phyloP scores from a whole-genome alignment of 2,797 vertebrate species.

The Heteromormyrus szaboi region DNA sequence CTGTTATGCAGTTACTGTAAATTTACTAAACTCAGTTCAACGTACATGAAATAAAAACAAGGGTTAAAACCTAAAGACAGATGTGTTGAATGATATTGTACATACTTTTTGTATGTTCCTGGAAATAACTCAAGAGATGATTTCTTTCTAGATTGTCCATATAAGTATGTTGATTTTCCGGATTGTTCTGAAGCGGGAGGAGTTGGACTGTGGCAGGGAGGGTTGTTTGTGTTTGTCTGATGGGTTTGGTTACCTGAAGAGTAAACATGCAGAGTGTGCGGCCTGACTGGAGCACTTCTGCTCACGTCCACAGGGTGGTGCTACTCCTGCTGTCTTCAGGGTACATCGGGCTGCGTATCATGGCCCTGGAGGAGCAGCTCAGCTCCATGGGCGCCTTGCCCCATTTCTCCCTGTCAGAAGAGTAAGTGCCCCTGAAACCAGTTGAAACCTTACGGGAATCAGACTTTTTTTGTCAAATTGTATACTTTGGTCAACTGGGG shows the following conservation, averaged over 20 bases:
- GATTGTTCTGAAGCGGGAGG: neutral
- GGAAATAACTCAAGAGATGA: neutral
- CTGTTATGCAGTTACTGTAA: neutral
- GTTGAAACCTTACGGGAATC: neutral
- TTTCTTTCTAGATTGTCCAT: neutral
- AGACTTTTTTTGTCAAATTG: neutral
- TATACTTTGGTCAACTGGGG: neutral
- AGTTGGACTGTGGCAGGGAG: neutral
- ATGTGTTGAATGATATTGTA: neutral
- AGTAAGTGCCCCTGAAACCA: conserved; percentile 41
- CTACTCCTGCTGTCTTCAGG: conserved; percentile 64
- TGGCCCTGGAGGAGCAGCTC: conserved; percentile 68
- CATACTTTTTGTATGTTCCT: neutral
- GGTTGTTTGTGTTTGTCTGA: neutral
- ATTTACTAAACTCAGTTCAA: neutral
- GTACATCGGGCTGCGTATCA: conserved; percentile 67
- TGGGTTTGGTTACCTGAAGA: neutral
- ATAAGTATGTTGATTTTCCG: conserved; percentile 31
- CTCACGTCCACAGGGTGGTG: conserved; percentile 43
- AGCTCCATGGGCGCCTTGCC: conserved; percentile 43
- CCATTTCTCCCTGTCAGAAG: conserved; percentile 34
- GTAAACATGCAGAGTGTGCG: too few relatives aligned
- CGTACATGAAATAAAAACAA: neutral
- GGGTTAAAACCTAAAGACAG: neutral
- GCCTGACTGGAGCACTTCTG: neutral